Evolutionary conservation across 2,888 invertebrate genomes (phyloP), one percentile per base, ranked within the genome.

Genomic region (Noctua fimbriata): DNA sequence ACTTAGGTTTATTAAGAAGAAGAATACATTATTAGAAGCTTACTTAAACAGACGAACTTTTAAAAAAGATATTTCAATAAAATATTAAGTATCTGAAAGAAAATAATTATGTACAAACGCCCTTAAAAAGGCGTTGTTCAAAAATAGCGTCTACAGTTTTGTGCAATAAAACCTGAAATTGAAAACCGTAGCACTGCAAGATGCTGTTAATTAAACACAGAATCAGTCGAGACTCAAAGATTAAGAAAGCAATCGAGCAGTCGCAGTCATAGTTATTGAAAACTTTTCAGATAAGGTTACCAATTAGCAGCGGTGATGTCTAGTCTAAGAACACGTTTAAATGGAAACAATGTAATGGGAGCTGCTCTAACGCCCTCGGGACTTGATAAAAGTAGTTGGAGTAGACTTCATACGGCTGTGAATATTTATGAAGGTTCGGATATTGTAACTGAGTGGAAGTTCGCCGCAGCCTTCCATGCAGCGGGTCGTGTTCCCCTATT

Each of bases 361-460:
- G 87, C 89, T 89, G 85, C 83, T 87, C 83, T 87, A 87, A 89
- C 85, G 87, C 90, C 91, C 88, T 85, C 85, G 88, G 89, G 90
- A 90, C 87, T 93, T 92, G 89, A 92, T 93, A 91, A 91, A 93
- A 94, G 91, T 93, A 91, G 90, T 91, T 89, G 89, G 88, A 90
- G 91, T 92, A 91, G 92, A 92, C 91, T 93, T 92, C 93, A 93
- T 92, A 92, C 89, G 90, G 91, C 89, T 91, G 91, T 95, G 94
- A 95, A 95, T 95, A 95, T 95, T 95, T 95, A 95, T 95, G 94
- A 93, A 93, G 92, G 92, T 94, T 93, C 93, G 93, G 94, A 94
- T 95, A 95, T 95, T 94, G 94, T 93, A 93, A 93, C 92, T 94
- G 90, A 90, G 90, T 91, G 90, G 92, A 95, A 95, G 91, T 95